Base-by-base conservation (phyloP, 2,797 vertebrate genomes). In the Sebastes minor region DNA sequence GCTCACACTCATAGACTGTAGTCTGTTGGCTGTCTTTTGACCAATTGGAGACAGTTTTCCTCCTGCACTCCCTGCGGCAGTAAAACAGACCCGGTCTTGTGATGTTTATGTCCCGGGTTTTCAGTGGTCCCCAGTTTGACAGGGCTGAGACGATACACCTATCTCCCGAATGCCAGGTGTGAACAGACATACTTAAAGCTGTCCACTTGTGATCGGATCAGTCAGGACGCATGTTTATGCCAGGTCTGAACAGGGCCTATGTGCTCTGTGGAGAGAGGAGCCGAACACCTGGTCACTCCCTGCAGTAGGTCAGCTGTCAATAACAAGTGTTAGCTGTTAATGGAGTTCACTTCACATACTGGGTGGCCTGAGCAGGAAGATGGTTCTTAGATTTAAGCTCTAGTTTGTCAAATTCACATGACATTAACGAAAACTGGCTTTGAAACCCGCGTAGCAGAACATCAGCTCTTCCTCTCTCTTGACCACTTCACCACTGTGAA, bases 211-310 rank as follows among this genome's bases (percentile, higher is more conserved):
- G 46, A 49, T 49, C 18, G 46, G 46, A 49, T 49, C 46, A 49
- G 18, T 49, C 46, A 49, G 18, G 46, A 49, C 46, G 46, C 16
- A 49, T 8, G 46, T 49, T 49, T 20, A 8, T 49, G 46, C 46
- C 46, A 49, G 18, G 46, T 49, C 46, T 49, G 46, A 49, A 49
- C 46, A 49, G 46, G 46, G 46, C 18, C 0, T 35, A 3, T 25
- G n/a, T 32, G 23, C 27, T 65, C 25, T 52, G 13, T 23, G 2
- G 49, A 53, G 49, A 53, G n/a, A 61, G 20, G 25, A 56, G 14
- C 53, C 32, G 68, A 76, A 81, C 62, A 84, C 77, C 77, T 84
- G 75, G 78, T 32, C 16, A 28, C 78, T 81, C 85, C 75, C 66
- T 75, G 65, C 30, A 53, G 27, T 49, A 49, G 46, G 0, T 49